Base-by-base conservation (phyloP, 2,113 vertebrate species). In the Melanocharis versteri region DNA sequence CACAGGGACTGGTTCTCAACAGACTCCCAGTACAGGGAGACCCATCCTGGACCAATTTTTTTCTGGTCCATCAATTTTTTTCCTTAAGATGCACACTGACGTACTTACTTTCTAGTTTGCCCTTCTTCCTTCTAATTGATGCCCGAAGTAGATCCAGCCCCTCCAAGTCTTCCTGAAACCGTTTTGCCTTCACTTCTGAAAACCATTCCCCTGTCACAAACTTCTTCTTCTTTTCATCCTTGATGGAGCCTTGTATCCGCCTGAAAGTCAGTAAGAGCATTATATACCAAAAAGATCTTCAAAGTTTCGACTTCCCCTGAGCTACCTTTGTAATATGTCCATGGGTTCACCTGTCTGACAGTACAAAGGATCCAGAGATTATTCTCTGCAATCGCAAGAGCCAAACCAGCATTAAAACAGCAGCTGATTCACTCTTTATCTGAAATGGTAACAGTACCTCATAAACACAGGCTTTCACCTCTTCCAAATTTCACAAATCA, bases 161-260 rank as follows among this genome's bases (percentile, higher is more conserved):
- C 66, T 96, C 97, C 61, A 97, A 88, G 27, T 93, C 94, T 56
- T 98, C 96, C 47, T 96, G 97, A 85, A 98, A 98, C 8, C 98
- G 88, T 56, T 96, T 96, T 28, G 97, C 97, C 93, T 98, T 98
- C 83, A 89, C 97, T 86, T 98, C 97, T 0, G 69, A 94, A 92
- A 98, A 98, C 98, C 98, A 98, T 93, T 97, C 95, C 7, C 98
- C 98, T 11, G 98, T 98, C 72, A 98, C 96, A 95, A 97, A 97
- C 73, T 98, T 98, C 86, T 97, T 98, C 86, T 97, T 97, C 93
- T 97, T 98, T 45, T 98, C 98, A 95, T 98, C 98, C 84, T 96
- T 97, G 87, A 98, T 94, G 44, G 97, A 97, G 69, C 64, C 93
- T 88, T 98, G 96, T 5, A 98, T 84, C 31, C 97, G 37, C 73